These are phyloP conservation scores for Halcyon leucocephala DNA, from an alignment of 2,797 vertebrate species.

Conservation along the genomic window DNA sequence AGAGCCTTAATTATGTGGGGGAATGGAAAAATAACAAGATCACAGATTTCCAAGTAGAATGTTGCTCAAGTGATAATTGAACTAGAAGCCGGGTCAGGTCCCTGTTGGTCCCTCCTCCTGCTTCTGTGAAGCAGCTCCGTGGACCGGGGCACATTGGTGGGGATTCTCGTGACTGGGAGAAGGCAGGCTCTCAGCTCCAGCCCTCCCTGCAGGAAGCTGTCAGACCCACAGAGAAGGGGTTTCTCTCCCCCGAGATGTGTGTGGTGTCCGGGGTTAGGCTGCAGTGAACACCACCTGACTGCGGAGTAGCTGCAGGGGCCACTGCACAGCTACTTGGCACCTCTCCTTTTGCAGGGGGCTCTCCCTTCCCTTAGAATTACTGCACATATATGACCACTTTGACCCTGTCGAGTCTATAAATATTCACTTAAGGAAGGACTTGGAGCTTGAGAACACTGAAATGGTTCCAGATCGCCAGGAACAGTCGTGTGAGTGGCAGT, in stretches of 20 bases:
- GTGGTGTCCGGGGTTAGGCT: neutral
- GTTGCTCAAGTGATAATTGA: constrained; percentile 6
- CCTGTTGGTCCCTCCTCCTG: neutral
- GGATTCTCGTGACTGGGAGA: neutral
- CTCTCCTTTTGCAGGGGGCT: neutral
- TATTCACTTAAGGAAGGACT: neutral
- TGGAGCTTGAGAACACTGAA: neutral
- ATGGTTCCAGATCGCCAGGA: neutral
- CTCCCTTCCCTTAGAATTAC: neutral
- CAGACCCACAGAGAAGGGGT: neutral
- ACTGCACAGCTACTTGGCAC: neutral
- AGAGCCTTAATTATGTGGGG: neutral
- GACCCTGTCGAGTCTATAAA: neutral
- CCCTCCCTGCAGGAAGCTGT: neutral
- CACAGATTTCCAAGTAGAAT: neutral
- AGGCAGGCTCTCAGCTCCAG: neutral
- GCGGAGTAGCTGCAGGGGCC: neutral
- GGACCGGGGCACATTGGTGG: neutral
- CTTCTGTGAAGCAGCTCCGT: neutral
- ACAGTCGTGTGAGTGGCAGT: neutral
- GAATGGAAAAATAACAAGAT: neutral
- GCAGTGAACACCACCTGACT: neutral
- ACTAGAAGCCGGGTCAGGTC: neutral
- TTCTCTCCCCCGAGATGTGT: neutral
- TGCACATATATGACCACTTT: neutral